Evolutionary conservation across 2,113 vertebrate genomes (phyloP), one percentile per base, ranked within the genome.

Genomic region (Takifugu bimaculatus): DNA sequence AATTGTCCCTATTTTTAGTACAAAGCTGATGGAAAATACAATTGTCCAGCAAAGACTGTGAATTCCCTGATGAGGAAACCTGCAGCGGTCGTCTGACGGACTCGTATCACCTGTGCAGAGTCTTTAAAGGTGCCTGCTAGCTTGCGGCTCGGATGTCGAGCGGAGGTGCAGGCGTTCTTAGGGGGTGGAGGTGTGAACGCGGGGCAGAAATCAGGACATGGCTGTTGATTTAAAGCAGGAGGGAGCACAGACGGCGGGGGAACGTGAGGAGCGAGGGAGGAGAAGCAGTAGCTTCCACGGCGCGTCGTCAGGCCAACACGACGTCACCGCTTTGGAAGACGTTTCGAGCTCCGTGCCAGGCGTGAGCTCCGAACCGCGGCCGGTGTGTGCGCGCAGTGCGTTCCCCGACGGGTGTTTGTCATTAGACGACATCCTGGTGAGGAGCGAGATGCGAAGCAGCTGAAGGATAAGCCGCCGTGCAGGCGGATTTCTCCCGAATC

Each of bases 361-460:
- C 54, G 67, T 86, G 80, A 86, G 65, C 72, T 83, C 78, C 80
- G 59, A 60, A 51, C 50, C 50, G 26, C 6, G 25, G 26, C 26
- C 28, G 5, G 28, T 26, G 9, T 11, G 44, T 49, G 44, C 20
- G 20, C 20, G 20, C 20, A 20, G 20, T 20, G 20, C 20, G 20
- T 20, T 20, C 20, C 20, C 20, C 20, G 20, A 20, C 20, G 20
- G 20, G 20, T 49, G 57, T 62, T 50, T 42, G 45, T 67, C 57
- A 32, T 62, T 39, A 20, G 3, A 27, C 52, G 60, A 7, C 4
- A 26, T 49, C 25, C 26, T 0, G 26, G 39, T 52, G 62, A 54
- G 26, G 70, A 63, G 62, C 0, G 20, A 14, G 59, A 45, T 53
- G n/a, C 26, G 29, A 45, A 63, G 74, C 52, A 0, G 15, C 13